phyloP scores from a whole-genome alignment of 2,888 invertebrate genomes.

The Cheilosia vernalis region DNA sequence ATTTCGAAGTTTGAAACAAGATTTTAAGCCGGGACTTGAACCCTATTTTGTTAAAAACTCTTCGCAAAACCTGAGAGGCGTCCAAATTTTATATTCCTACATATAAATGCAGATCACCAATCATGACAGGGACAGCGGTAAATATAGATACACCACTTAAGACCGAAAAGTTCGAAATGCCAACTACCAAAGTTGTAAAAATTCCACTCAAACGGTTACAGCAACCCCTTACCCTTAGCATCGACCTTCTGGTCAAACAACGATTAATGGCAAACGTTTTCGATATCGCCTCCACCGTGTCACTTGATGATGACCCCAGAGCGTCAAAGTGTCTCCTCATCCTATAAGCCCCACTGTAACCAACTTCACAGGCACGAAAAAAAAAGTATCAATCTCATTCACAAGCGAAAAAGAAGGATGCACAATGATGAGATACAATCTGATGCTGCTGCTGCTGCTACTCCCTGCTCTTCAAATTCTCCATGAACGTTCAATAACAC shows the following conservation, averaged over 20 bases:
- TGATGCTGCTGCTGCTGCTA: conserved; percentile 46
- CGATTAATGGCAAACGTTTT: background rate
- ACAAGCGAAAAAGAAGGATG: conserved; percentile 39
- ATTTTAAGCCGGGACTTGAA: no score
- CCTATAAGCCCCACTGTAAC: background rate
- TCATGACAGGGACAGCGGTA: no score
- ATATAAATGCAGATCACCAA: no score
- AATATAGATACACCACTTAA: no score
- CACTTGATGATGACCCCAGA: background rate
- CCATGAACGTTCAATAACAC: conserved; percentile 34
- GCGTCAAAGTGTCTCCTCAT: conserved; percentile 9
- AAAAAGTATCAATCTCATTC: conserved; percentile 59
- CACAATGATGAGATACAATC: conserved; percentile 52
- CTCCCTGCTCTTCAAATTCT: conserved; percentile 14
- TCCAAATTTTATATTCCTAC: no score
- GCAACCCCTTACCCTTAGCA: background rate
- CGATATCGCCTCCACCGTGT: conserved; percentile 1
- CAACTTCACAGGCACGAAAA: background rate
- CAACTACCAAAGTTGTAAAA: no score
- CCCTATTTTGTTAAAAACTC: no score
- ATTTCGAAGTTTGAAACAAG: no score
- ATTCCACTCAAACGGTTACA: no score
- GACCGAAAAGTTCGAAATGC: no score
- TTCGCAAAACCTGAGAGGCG: no score
- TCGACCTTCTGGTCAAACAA: background rate